Percentiles rank a stretch among this genome's conserved stretches.
phyloP scores from a whole-genome alignment of 2,888 invertebrate species.

The Watsonalla cultraria region DNA sequence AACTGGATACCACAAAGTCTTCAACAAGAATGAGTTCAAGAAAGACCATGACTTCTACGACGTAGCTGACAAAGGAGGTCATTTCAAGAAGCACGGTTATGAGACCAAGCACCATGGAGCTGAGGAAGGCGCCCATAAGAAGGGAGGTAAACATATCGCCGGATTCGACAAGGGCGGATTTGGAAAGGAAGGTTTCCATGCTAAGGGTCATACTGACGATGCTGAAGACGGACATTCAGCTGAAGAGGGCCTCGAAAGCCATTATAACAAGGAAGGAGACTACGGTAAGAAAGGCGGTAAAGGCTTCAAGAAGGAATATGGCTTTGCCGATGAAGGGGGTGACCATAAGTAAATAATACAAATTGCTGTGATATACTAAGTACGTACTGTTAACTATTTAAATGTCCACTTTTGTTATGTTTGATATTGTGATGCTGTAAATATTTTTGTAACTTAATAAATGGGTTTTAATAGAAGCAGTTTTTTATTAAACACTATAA shows the following conservation, averaged over 20 bases:
- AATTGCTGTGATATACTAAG: slow-evolving; percentile 29
- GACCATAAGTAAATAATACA: slow-evolving; percentile 31
- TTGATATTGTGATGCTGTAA: slow-evolving; percentile 51
- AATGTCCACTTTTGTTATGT: slow-evolving; percentile 64
- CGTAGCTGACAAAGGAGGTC: slow-evolving; percentile 82
- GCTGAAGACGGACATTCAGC: slow-evolving; percentile 76
- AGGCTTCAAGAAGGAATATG: slow-evolving; percentile 66
- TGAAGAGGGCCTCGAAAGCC: slow-evolving; percentile 76
- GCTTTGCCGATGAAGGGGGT: slow-evolving; percentile 51
- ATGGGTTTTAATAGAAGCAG: slow-evolving; percentile 11
- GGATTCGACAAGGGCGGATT: slow-evolving; percentile 71
- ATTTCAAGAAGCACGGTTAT: slow-evolving; percentile 81
- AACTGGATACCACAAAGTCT: slow-evolving; percentile 85
- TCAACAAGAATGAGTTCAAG: slow-evolving; percentile 87
- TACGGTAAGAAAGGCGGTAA: slow-evolving; percentile 76
- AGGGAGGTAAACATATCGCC: slow-evolving; percentile 76
- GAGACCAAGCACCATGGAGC: slow-evolving; percentile 75
- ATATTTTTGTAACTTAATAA: slow-evolving; percentile 58
- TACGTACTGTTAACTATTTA: slow-evolving; percentile 47
- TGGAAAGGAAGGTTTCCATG: slow-evolving; percentile 77
- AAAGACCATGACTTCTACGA: slow-evolving; percentile 88
- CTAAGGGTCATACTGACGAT: slow-evolving; percentile 77
- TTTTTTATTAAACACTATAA: not conserved
- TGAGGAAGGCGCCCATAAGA: slow-evolving; percentile 75
- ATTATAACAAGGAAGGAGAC: slow-evolving; percentile 74